Conservation (phyloP, 2,888 invertebrate species). For the Drosophila cracens region DNA sequence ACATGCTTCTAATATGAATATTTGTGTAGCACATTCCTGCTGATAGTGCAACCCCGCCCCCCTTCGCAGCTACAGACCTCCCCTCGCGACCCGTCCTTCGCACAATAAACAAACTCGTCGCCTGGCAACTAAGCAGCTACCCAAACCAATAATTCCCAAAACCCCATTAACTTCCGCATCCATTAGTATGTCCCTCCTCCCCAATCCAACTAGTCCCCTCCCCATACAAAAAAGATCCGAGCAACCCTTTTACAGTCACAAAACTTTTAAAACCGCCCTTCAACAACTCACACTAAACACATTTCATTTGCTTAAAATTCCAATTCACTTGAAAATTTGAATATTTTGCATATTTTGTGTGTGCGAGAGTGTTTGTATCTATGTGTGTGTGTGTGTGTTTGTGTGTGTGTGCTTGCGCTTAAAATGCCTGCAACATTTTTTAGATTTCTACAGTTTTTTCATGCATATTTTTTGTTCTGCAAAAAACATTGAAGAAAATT, state of each 20-base stretch:
- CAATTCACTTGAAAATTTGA: constrained; percentile 77
- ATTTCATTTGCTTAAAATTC: constrained; percentile 79
- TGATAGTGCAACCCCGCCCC: constrained; percentile 22
- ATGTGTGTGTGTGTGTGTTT: constrained; percentile 14
- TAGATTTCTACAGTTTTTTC: constrained; percentile 40
- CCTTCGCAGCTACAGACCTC: constrained; percentile 19
- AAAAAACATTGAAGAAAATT: constrained; percentile 50
- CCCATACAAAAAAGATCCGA: not conserved
- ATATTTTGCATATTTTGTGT: constrained; percentile 76
- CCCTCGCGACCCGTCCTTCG: constrained; percentile 3
- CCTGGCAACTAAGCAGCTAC: constrained; percentile 57
- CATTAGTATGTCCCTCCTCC: constrained; percentile 35
- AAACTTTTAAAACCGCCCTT: constrained; percentile 40
- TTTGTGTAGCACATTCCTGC: constrained; percentile 32
- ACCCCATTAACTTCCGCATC: constrained; percentile 25
- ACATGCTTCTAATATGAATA: constrained; percentile 22
- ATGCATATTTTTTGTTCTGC: constrained; percentile 21
- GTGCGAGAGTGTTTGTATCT: constrained; percentile 16
- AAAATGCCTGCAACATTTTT: constrained; percentile 65
- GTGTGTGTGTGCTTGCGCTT: constrained; percentile 26
- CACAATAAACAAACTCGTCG: constrained; percentile 54
- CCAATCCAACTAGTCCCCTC: not conserved
- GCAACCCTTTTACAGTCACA: constrained; percentile 43
- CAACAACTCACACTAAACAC: constrained; percentile 53
- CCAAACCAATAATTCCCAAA: constrained; percentile 15